Evolutionary conservation across 2,797 vertebrate genomes (phyloP).

Genomic region (Florisuga fusca): DNA sequence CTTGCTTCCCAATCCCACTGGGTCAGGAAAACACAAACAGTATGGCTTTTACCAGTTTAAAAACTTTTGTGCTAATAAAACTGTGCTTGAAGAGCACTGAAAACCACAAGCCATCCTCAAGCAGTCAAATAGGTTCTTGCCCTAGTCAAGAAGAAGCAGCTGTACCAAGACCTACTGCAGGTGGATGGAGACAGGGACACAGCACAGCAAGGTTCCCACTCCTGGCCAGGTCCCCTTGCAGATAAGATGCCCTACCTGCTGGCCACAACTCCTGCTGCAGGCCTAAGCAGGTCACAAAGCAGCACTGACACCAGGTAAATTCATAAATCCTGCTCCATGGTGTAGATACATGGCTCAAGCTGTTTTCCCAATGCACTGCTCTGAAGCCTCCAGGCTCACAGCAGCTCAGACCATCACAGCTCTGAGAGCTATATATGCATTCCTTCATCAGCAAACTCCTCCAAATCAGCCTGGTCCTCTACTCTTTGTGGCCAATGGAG

Average conservation of each 20-base stretch:
- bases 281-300: not conserved
- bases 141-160: not conserved
- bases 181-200: not conserved
- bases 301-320: not conserved
- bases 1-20: not conserved
- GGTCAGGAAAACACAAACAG: not conserved
- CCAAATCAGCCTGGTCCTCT: not conserved
- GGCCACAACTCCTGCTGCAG: not conserved
- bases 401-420: not conserved
- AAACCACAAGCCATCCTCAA: not conserved
- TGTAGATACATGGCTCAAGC: not conserved
- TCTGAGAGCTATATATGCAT: not conserved
- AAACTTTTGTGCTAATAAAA: not conserved
- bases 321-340: not conserved
- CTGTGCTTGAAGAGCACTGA: not conserved
- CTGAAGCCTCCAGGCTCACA: not conserved
- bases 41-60: not conserved
- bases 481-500: not conserved
- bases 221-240: not conserved
- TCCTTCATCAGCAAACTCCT: not conserved
- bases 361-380: not conserved
- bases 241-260: not conserved
- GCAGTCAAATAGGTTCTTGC: not conserved
- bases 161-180: not conserved
- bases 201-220: not conserved